These are phyloP conservation scores for Tapirus terrestris DNA, from an alignment of 2,113 vertebrate species.

Conservation along the genomic window DNA sequence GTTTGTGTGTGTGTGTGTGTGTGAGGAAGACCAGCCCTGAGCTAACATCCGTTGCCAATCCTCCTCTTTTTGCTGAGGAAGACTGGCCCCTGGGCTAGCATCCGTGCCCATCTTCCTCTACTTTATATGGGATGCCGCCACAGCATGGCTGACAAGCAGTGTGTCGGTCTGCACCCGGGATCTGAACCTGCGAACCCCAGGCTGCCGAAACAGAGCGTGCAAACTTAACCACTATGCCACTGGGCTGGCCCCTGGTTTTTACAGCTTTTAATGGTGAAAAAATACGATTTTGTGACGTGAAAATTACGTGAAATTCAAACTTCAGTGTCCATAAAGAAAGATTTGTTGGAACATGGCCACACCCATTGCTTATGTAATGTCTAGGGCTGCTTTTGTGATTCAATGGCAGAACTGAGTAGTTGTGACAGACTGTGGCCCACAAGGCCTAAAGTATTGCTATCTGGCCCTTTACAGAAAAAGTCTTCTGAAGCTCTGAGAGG, in stretches of 20 bases:
- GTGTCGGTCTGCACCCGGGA: too few species aligned
- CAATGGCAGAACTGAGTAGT: rapidly evolving
- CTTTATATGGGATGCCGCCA: too few species aligned
- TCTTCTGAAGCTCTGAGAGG: not conserved
- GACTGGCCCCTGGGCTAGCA: too few species aligned
- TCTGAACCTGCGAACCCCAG: too few species aligned
- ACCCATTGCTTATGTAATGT: not conserved
- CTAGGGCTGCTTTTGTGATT: not conserved
- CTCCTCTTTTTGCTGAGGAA: too few species aligned
- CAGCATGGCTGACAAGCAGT: too few species aligned
- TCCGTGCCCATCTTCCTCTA: too few species aligned
- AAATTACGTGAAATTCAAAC: not conserved
- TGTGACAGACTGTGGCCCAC: not conserved
- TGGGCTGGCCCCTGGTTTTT: too few species aligned
- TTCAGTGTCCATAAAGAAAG: not conserved
- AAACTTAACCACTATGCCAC: too few species aligned
- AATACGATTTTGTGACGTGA: not conserved
- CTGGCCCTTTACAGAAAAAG: not conserved
- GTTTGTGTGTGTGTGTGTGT: not conserved
- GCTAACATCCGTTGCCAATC: too few species aligned
- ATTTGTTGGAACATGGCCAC: not conserved
- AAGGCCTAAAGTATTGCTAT: not conserved
- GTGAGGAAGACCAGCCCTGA: too few species aligned
- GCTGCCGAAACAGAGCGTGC: too few species aligned
- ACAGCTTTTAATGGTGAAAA: not conserved